Evolutionary conservation across 2,797 vertebrate genomes (phyloP), one percentile per base, ranked within the genome.

Genomic region (Macropus fuliginosus): DNA sequence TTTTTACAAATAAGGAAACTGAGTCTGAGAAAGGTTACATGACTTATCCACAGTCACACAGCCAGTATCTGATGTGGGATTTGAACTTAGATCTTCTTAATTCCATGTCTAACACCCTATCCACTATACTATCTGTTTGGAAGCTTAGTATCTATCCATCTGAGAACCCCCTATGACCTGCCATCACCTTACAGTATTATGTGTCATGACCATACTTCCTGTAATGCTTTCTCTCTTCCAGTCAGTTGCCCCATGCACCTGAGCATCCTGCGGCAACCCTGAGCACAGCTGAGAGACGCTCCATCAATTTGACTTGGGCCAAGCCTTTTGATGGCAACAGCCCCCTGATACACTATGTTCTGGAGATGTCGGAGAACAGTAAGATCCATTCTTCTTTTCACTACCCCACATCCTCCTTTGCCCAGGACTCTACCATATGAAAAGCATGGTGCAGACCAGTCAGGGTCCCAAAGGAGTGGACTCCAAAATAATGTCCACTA

Each of bases 281-380:
- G 97, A 99, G 99, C 98, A 93, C 98, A 0, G 96, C 98, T 31
- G 99, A 99, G 97, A 99, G 98, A 92, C 98, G 99, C 62, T 99
- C 99, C 98, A 99, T 99, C 98, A 99, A 99, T 98, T 98, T 99
- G 98, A 99, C 99, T 0, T 99, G 99, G 99, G 99, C 99, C 97
- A 99, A 99, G 62, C 99, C 99, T 46, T 99, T 99, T 3, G 99
- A 99, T 0, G 99, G 99, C 94, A 99, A 99, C 99, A 99, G 99
- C 96, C 99, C 99, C 0, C 99, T 99, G 97, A 98, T 99, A 81
- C 99, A 98, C 96, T 99, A 99, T 96, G 89, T 99, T 92, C 98
- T 99, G 98, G 99, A 99, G 99, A 99, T 99, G 95, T 99, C 99
- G 0, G 99, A 99, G 98, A 99, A 99, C 99, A 99, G 99, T 99